phyloP scores from a whole-genome alignment of 2,113 vertebrate species.

The Lanius ludovicianus region DNA sequence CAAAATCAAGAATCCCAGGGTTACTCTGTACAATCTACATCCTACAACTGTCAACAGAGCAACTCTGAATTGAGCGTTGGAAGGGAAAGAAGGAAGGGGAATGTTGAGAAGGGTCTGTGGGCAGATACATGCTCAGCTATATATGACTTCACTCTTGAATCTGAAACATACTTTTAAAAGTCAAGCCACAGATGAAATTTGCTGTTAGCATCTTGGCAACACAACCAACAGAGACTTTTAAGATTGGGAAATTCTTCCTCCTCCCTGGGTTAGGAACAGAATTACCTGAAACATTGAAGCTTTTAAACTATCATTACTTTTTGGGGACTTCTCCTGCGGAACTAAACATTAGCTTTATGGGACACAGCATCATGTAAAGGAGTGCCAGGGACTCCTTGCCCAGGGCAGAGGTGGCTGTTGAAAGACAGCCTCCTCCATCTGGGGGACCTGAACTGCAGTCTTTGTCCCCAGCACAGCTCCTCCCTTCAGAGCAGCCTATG shows the following conservation, averaged over 20 bases:
- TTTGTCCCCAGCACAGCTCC: not conserved
- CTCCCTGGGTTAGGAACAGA: not conserved
- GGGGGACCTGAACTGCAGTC: not conserved
- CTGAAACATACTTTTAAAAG: not conserved
- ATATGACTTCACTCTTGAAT: rapidly evolving
- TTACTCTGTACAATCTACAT: not conserved
- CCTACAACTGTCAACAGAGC: not conserved
- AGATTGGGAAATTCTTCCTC: not conserved
- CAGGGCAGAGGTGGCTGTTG: not conserved
- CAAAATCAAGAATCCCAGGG: not conserved
- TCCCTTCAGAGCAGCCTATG: not conserved
- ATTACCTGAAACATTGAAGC: not conserved
- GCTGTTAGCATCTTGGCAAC: not conserved
- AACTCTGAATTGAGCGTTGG: not conserved
- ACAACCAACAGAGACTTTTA: not conserved
- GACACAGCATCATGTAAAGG: not conserved
- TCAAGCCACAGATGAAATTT: not conserved
- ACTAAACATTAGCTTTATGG: not conserved
- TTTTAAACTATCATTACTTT: not conserved
- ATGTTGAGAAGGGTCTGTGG: not conserved
- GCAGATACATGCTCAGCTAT: not conserved
- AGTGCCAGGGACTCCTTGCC: not conserved
- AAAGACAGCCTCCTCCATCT: not conserved
- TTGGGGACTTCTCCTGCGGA: not conserved
- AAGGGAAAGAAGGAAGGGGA: not conserved